Evolutionary conservation across 2,888 invertebrate species (phyloP), one percentile per base, ranked within the genome.

Genomic region (Hirtodrosophila cameraria): DNA sequence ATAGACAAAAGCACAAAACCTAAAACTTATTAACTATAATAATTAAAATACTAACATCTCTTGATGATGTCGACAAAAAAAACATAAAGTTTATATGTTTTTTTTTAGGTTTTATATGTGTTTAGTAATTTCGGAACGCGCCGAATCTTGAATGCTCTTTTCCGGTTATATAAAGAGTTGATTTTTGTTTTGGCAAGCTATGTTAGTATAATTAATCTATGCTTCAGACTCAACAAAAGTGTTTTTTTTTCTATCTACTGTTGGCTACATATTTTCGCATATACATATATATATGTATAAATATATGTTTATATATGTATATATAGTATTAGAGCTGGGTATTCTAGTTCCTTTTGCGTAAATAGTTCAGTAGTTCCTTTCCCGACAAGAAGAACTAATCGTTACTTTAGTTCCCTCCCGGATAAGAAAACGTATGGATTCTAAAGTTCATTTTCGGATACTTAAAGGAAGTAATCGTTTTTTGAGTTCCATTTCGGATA

Each of bases 121-220:
- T 33, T 45, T 31, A 45, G 38, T 60, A 33, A 25, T 50, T 57
- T 70, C 70, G 72, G 67, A 50, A 9, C 18, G 38, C 66, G 62
- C 72, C 70, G 72, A 66, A 70, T 67, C 38, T 46, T 39, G 9
- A 12, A 53, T 72, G 70, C 70, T 72, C 70, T 70, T 70, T 71
- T 70, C 70, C 67, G 62, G 43, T 28, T 57, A 54, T n/a, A 42
- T 42, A 49, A 27, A 42, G n/a, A n/a, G n/a, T n/a, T 48, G 35
- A 41, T 42, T 39, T 25, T 5, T 42, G 42, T 33, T 25, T 23
- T 62, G 31, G 35, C 54, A 61, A 43, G 48, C 36, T 45, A 8
- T 49, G 48, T 33, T 45, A 8, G 39, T 39, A 25, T 45, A 43
- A 15, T 8, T 62, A 53, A 45, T 30, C 45, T 52, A 60, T 28